Evolutionary conservation across 2,113 vertebrate genomes (phyloP), one percentile per base, ranked within the genome.

Genomic region (Mesitornis unicolor): DNA sequence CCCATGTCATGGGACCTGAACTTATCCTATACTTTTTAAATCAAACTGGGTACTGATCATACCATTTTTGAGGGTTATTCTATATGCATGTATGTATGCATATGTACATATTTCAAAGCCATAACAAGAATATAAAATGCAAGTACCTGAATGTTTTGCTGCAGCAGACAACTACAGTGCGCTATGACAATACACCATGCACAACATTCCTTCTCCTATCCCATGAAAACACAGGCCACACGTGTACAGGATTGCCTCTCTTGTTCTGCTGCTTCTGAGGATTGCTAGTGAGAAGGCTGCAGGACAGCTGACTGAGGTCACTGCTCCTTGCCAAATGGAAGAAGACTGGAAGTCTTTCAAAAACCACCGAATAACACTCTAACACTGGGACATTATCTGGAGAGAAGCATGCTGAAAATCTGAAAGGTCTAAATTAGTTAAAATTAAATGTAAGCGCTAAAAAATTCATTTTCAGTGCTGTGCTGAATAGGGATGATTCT

Each of bases 311-410:
- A 28, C 82, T 71, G 70, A 85, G 70, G 70, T 73, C 82, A 51
- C 74, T 51, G 48, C 78, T 85, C 65, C 69, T 60, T 82, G 77
- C 78, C 82, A 90, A 65, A 40, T 75, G 67, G 7, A 79, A 15
- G 18, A 82, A 93, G 68, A 87, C 8, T 33, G 29, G 69, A 87
- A 94, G 70, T 78, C 81, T 91, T 87, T 82, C 0, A 0, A 81
- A 94, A 96, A 54, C 56, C 87, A 91, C 56, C 1, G 3, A 90
- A 79, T 93, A 56, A 61, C 70, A 76, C 69, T 51, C 42, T 56
- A 83, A 93, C 87, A 91, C 81, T 87, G 70, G 77, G 74, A 95
- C 68, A 60, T 53, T 85, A 75, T 79, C 53, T 90, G 53, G 36
- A 26, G 74, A 76, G 68, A 85, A 75, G 16, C 33, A 57, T 76